Evolutionary conservation across 2,888 invertebrate species (phyloP), one percentile per base, ranked within the genome.

Genomic region (Cosmorhoe ocellata): DNA sequence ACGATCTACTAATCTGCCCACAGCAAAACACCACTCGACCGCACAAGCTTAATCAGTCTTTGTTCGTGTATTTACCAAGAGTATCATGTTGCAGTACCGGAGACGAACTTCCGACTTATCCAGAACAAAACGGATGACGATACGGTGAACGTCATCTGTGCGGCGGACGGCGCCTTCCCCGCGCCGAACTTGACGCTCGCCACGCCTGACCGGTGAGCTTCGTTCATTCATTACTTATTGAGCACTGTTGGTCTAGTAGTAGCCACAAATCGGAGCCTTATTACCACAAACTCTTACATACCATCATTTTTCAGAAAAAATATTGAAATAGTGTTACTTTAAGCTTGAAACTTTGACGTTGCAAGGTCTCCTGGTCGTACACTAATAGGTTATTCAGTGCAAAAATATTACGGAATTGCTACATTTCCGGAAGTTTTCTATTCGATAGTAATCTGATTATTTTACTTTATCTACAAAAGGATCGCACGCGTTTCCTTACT

Each of bases 111-210:
- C 80, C 87, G 89, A 11, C 73, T 91, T 65, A 84, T 89, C 62
- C 90, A 90, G 76, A 90, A 91, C 75, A 91, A 91, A 78, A 88
- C 87, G 55, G 84, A 90, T 61, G 90, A 90, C 56, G 87, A 86
- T 54, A 90, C 82, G 0, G 82, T 92, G 45, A 90, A 87, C 67
- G 85, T 91, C 72, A 88, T 92, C 63, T 93, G 93, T 63, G 84
- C 89, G 6, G 92, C 91, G 54, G 88, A 87, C 43, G 92, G 92
- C 8, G 84, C 91, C 40, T 92, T 80, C 63, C 92, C 92, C 6
- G 84, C 89, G 60, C 93, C 93, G 0, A 88, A 88, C 69, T 83
- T 90, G 54, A 90, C 91, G 26, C 79, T 90, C 8, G 86, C 88
- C 41, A 90, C 91, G 37, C 89, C 90, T 14, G 89, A 89, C 49